Evolutionary conservation across 2,113 vertebrate genomes (phyloP).

Genomic region (Lucifuga dentata): DNA sequence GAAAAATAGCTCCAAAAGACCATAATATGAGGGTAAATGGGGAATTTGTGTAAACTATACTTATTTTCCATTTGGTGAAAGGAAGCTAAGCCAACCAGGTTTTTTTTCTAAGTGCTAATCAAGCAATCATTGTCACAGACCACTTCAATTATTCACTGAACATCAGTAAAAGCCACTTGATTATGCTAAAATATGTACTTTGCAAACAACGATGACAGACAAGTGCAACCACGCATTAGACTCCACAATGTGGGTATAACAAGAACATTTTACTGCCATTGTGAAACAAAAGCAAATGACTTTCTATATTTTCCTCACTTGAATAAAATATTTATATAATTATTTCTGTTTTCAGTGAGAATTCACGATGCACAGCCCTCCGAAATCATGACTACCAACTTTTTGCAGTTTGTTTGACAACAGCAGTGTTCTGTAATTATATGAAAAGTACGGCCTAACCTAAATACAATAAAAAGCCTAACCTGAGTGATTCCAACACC

Average conservation of each 20-base stretch:
- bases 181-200: constrained; percentile 11
- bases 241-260: constrained; percentile 7
- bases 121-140: constrained; percentile 32
- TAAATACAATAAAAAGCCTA: neutral
- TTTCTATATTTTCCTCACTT: constrained; percentile 6
- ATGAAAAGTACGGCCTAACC: neutral
- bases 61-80: constrained; percentile 21
- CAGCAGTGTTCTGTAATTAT: neutral
- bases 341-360: constrained; percentile 16
- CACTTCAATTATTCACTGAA: constrained; percentile 37
- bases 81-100: constrained; percentile 14
- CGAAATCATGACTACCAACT: too few species aligned
- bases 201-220: constrained; percentile 12
- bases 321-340: neutral
- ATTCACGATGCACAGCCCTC: neutral
- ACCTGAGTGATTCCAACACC: neutral
- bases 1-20: neutral
- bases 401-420: neutral
- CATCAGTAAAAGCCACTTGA: constrained; percentile 35
- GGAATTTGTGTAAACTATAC: constrained; percentile 22
- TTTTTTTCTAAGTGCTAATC: constrained; percentile 39
- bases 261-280: constrained; percentile 6
- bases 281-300: constrained; percentile 8
- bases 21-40: constrained; percentile 12
- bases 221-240: neutral